Evolutionary conservation across 2,888 invertebrate species (phyloP), one percentile per base, ranked within the genome.

Genomic region (Amblyteles armatorius): DNA sequence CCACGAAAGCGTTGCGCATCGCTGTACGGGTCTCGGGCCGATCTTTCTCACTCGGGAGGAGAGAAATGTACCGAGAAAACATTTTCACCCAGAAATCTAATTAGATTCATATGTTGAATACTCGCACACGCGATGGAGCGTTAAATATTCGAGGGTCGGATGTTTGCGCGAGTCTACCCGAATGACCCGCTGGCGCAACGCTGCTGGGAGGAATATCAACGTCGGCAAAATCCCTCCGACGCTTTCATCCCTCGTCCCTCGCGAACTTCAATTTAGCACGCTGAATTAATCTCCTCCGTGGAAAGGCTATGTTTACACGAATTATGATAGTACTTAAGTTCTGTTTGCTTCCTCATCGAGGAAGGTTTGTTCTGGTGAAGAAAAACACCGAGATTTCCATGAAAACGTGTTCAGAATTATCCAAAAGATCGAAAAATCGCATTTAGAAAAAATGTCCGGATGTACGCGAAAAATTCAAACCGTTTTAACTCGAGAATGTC

Each of bases 81-180:
- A 50, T 73, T 52, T 40, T 73, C 73, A 48, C 55, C 72, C n/a
- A 26, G 52, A 65, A 73, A 79, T 79, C 63, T 79, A 79, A 79
- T 73, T 73, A 73, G 67, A 79, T 79, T 73, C 72, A 55, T 73
- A 67, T 33, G 29, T 40, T 9, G 40, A 33, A 26, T 36, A 67
- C 73, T 79, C 67, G 44, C 65, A 73, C 29, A 40, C 65, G 44
- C 44, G 63, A 79, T 65, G 55, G 79, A 65, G 65, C 72, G 73
- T 73, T 44, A 73, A 73, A 73, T 73, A 79, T 79, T 73, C 55
- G 72, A 79, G 72, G 40, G 40, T 4, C 22, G 52, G 19, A 36
- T 40, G 36, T 36, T 77, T 65, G 33, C 67, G 33, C 36, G 29
- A 13, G 52, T 3, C 65, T 65, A 22, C 44, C 19, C 48, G 22